These are phyloP conservation scores for Idris sp. DNA, from an alignment of 1,140 invertebrate species.

Conservation along the genomic window DNA sequence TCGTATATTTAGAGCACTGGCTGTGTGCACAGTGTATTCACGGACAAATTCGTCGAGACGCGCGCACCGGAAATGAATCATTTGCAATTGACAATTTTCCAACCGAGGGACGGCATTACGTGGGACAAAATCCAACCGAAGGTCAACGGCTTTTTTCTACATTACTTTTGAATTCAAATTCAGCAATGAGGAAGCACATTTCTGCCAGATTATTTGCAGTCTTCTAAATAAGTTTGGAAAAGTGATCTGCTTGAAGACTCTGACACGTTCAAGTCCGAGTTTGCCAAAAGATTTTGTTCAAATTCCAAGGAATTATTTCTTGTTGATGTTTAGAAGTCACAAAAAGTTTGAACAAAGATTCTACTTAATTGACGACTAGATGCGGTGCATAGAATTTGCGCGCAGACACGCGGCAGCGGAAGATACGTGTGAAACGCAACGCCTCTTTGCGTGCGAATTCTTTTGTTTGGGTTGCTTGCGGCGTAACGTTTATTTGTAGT, in stretches of 20 bases:
- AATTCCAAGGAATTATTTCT: no score
- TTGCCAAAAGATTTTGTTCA: no score
- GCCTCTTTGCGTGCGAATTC: slow-evolving; percentile 63
- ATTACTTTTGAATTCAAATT: no score
- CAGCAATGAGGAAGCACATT: no score
- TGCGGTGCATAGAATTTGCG: slow-evolving; percentile 25
- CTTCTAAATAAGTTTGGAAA: no score
- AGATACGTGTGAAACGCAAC: slow-evolving; percentile 62
- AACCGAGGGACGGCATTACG: slow-evolving; percentile 32
- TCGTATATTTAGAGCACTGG: slow-evolving; percentile 59
- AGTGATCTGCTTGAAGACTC: no score
- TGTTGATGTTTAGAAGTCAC: no score
- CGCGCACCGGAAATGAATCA: slow-evolving; percentile 75
- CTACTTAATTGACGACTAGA: no score
- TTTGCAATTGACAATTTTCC: slow-evolving; percentile 75
- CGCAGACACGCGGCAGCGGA: slow-evolving; percentile 48
- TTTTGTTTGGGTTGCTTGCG: slow-evolving; percentile 61
- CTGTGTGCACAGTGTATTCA: slow-evolving; percentile 31
- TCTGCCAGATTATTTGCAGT: no score
- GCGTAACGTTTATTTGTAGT: slow-evolving; percentile 64
- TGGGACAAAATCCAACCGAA: slow-evolving; percentile 28
- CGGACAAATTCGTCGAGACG: slow-evolving; percentile 54
- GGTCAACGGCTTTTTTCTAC: slow-evolving; percentile 36
- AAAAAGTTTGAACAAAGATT: no score
- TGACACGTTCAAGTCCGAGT: no score